Conservation (phyloP, 2,113 vertebrate species). For the Gorilla gorilla region DNA sequence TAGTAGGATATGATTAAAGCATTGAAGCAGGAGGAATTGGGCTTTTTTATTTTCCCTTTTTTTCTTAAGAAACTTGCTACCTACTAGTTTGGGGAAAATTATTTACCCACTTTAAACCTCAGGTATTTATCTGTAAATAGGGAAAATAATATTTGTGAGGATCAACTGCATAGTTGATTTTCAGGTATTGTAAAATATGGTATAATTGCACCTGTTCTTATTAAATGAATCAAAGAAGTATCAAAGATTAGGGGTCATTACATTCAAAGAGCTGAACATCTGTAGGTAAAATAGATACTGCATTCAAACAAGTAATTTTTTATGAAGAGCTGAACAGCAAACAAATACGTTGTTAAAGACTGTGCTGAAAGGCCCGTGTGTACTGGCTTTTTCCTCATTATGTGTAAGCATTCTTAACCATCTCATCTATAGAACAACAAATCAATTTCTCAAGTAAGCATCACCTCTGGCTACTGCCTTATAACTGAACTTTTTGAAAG, state of each 20-base stretch:
- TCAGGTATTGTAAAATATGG: slow-evolving; percentile 2
- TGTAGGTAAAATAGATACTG: slow-evolving; percentile 24
- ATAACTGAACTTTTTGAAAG: background rate
- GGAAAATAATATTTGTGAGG: slow-evolving; percentile 30
- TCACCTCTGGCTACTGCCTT: background rate
- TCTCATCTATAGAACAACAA: background rate
- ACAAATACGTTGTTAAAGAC: background rate
- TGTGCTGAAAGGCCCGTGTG: background rate
- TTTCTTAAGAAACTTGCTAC: background rate
- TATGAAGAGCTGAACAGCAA: slow-evolving; percentile 13
- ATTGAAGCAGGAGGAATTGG: background rate
- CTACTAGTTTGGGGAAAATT: background rate
- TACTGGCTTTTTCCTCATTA: background rate
- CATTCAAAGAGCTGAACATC: background rate
- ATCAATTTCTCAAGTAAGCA: background rate
- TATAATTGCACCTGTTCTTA: background rate
- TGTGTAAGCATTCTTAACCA: background rate
- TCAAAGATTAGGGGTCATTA: background rate
- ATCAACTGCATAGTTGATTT: slow-evolving; percentile 16
- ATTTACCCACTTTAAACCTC: background rate
- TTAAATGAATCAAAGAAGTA: slow-evolving; percentile 29
- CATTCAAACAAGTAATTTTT: slow-evolving; percentile 3
- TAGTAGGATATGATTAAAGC: background rate
- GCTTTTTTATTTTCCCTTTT: background rate
- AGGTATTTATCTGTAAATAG: background rate